Conservation (phyloP, 2,888 invertebrate genomes). For the Watsonalla binaria region DNA sequence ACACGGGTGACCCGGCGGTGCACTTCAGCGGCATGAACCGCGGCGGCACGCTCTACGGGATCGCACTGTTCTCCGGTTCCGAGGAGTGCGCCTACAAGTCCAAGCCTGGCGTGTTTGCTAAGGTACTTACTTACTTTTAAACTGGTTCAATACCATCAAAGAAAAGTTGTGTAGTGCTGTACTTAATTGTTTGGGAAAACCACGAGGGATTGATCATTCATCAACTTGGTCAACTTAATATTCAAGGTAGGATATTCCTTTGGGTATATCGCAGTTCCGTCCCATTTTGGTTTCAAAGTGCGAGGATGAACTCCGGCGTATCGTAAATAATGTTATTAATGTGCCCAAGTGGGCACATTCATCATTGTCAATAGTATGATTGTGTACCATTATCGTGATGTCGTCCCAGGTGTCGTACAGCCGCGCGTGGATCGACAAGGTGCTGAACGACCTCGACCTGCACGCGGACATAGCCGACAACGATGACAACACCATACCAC, state of each 20-base stretch:
- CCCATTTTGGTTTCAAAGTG: no score
- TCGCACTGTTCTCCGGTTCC: conserved; percentile 68
- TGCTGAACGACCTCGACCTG: conserved; percentile 36
- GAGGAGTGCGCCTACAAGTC: conserved; percentile 69
- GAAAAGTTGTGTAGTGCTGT: no score
- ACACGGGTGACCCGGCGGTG: conserved; percentile 69
- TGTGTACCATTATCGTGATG: background rate
- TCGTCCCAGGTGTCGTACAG: conserved; percentile 58
- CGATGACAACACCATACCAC: conserved; percentile 52
- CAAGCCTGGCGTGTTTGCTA: conserved; percentile 68
- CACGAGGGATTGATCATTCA: no score
- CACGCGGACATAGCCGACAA: conserved; percentile 55
- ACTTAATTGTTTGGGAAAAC: no score
- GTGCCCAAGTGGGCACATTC: no score
- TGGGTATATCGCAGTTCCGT: no score
- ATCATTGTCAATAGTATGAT: no score
- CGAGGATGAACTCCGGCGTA: no score
- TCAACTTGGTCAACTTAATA: no score
- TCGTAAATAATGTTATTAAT: no score
- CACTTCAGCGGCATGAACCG: conserved; percentile 61
- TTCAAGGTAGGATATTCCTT: no score
- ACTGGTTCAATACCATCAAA: background rate
- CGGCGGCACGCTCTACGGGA: conserved; percentile 61
- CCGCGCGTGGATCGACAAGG: conserved; percentile 56
- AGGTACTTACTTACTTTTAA: conserved; percentile 32